These are phyloP conservation scores for Pogonocherus hispidulus DNA, from an alignment of 2,888 invertebrate genomes.

Conservation along the genomic window DNA sequence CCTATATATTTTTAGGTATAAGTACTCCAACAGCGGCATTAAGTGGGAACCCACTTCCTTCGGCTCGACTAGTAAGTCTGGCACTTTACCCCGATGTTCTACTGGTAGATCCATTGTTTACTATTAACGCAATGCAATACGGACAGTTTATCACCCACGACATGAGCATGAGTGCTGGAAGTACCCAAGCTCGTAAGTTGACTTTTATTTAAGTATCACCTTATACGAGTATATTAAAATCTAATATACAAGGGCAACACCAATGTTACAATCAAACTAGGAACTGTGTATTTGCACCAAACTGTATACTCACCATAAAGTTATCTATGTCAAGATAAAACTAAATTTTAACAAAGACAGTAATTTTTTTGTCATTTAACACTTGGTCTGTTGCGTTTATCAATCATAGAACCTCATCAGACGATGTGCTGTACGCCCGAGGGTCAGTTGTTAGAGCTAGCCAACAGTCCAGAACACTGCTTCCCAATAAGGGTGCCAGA, in stretches of 20 bases:
- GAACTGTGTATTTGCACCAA: no score
- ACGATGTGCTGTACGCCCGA: slow-evolving; percentile 76
- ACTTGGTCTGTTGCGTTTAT: slow-evolving; percentile 31
- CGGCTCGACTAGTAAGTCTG: slow-evolving; percentile 79
- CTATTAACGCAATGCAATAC: slow-evolving; percentile 83
- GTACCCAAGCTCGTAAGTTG: slow-evolving; percentile 83
- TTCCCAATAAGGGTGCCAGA: slow-evolving; percentile 72
- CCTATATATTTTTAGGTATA: slow-evolving; percentile 71
- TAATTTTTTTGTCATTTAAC: background rate
- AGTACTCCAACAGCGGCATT: slow-evolving; percentile 73
- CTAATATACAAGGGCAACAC: no score
- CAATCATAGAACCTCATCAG: slow-evolving; percentile 70
- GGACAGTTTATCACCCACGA: slow-evolving; percentile 87
- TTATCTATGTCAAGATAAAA: no score
- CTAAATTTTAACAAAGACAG: no score
- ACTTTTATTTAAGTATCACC: background rate
- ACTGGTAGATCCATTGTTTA: slow-evolving; percentile 80
- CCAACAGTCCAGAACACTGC: slow-evolving; percentile 69
- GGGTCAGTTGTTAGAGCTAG: slow-evolving; percentile 70
- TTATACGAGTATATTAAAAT: no score
- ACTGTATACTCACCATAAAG: no score
- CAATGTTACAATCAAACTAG: no score
- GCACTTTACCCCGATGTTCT: slow-evolving; percentile 80
- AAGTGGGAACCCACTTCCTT: slow-evolving; percentile 79
- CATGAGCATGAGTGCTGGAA: slow-evolving; percentile 81